Evolutionary conservation across 37 sponge, comb jelly and placozoan genomes (phyloP).

Genomic region (Chondrilla cf. caribensis): DNA sequence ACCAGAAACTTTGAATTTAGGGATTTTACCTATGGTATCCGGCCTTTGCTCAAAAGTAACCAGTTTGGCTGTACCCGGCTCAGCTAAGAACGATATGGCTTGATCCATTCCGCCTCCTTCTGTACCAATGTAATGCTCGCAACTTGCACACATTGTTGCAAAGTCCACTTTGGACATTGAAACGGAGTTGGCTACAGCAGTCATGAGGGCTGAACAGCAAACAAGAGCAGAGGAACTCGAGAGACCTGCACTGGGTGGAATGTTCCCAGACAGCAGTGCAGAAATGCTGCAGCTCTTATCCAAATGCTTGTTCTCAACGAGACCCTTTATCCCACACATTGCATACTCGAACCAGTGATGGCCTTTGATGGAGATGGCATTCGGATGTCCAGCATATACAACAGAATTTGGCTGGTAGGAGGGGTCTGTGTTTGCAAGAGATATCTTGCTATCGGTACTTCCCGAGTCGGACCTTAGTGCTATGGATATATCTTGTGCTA

Average conservation of each 20-base stretch:
- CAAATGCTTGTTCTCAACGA: constrained; percentile 40
- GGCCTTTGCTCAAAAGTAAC: constrained; percentile 89
- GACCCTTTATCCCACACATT: constrained; percentile 82
- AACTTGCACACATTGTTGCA: constrained; percentile 84
- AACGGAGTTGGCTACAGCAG: constrained; percentile 55
- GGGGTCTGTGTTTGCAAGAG: constrained; percentile 40
- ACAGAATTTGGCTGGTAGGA: constrained; percentile 30
- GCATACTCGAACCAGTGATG: constrained; percentile 80
- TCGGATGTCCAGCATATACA: not conserved
- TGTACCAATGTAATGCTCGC: constrained; percentile 94
- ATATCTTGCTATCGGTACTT: constrained; percentile 16
- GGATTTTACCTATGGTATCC: constrained; percentile 1
- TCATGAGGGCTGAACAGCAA: constrained; percentile 86
- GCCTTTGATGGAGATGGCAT: constrained; percentile 12
- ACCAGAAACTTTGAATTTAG: not conserved
- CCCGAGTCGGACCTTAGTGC: constrained; percentile 28
- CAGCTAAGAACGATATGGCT: constrained; percentile 93
- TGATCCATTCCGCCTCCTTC: constrained; percentile 99
- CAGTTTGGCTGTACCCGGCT: constrained; percentile 74
- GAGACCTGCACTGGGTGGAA: constrained; percentile 91
- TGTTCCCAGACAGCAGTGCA: constrained; percentile 78
- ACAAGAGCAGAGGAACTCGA: constrained; percentile 99
- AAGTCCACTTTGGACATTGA: constrained; percentile 50
- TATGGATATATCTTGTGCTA: constrained; percentile 83
- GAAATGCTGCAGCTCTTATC: constrained; percentile 60